phyloP scores from a whole-genome alignment of 2,888 invertebrate genomes.

The Anaspis maculata region DNA sequence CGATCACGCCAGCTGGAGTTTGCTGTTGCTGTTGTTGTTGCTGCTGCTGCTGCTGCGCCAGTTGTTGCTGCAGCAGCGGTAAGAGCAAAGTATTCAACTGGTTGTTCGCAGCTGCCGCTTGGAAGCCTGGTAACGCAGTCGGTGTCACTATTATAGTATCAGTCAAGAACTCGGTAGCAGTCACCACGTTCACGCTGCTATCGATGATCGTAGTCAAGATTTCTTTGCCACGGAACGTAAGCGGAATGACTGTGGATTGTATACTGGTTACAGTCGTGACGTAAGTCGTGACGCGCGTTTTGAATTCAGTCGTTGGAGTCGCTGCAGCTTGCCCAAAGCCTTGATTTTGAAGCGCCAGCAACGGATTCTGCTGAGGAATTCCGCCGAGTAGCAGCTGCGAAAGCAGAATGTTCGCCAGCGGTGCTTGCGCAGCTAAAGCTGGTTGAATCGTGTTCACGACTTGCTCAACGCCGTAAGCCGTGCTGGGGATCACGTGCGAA shows the following conservation, averaged over 20 bases:
- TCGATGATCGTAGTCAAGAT: constrained; percentile 82
- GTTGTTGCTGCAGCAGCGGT: constrained; percentile 48
- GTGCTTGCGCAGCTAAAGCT: constrained; percentile 68
- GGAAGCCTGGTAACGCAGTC: constrained; percentile 42
- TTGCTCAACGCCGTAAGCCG: constrained; percentile 77
- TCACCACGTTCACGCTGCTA: constrained; percentile 71
- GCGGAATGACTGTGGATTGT: constrained; percentile 73
- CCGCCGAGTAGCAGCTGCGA: constrained; percentile 75
- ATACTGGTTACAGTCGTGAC: constrained; percentile 83
- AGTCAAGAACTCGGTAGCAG: constrained; percentile 82
- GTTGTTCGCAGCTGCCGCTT: constrained; percentile 36
- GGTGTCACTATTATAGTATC: constrained; percentile 80
- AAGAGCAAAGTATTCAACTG: constrained; percentile 56
- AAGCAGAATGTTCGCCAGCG: constrained; percentile 74
- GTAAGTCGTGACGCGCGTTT: constrained; percentile 77
- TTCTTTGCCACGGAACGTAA: constrained; percentile 80
- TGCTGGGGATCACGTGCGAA: constrained; percentile 77
- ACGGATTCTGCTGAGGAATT: constrained; percentile 55
- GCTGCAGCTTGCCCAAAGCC: constrained; percentile 44
- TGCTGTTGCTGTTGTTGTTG: constrained; percentile 25
- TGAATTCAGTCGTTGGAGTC: constrained; percentile 67
- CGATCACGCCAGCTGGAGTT: constrained; percentile 33
- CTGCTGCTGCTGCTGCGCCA: constrained; percentile 32
- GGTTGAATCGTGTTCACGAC: constrained; percentile 72
- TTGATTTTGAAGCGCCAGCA: constrained; percentile 46